Percentiles rank a stretch among this genome's conserved stretches.
phyloP scores from a whole-genome alignment of 2,113 vertebrate species.

The Myocastor coypus region DNA sequence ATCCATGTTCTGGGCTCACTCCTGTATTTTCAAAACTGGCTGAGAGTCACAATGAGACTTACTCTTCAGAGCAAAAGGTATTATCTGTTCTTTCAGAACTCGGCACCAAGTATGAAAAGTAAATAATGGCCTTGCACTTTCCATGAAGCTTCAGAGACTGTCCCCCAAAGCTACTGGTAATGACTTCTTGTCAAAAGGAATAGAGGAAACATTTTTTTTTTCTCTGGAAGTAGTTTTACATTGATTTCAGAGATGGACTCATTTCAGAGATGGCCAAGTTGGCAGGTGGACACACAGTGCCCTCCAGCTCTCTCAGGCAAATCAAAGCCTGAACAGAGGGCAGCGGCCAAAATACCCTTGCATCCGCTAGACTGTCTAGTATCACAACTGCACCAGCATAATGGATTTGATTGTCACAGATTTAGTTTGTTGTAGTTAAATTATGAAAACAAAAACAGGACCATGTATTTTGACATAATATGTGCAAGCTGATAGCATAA shows the following conservation, averaged over 20 bases:
- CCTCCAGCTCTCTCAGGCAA: constrained; percentile 42
- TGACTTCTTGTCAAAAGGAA: constrained; percentile 78
- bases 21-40: constrained; percentile 35
- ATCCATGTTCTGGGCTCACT: neutral
- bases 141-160: constrained; percentile 28
- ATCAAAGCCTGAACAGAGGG: neutral
- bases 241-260: constrained; percentile 54
- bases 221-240: constrained; percentile 65
- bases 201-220: constrained; percentile 68
- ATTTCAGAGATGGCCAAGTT: constrained; percentile 50
- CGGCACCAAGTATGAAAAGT: constrained; percentile 39
- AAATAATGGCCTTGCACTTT: constrained; percentile 67
- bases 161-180: constrained; percentile 61
- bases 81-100: constrained; percentile 28
- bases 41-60: constrained; percentile 4
- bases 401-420: neutral
- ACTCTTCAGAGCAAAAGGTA: neutral
- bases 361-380: neutral
- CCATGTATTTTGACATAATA: neutral
- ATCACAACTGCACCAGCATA: neutral
- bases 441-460: neutral
- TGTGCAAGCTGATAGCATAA: neutral
- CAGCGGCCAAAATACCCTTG: neutral
- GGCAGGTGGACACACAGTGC: constrained; percentile 43
- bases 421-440: neutral